Evolutionary conservation across 2,888 invertebrate species (phyloP), one percentile per base, ranked within the genome.

Genomic region (Mythimna vitellina): DNA sequence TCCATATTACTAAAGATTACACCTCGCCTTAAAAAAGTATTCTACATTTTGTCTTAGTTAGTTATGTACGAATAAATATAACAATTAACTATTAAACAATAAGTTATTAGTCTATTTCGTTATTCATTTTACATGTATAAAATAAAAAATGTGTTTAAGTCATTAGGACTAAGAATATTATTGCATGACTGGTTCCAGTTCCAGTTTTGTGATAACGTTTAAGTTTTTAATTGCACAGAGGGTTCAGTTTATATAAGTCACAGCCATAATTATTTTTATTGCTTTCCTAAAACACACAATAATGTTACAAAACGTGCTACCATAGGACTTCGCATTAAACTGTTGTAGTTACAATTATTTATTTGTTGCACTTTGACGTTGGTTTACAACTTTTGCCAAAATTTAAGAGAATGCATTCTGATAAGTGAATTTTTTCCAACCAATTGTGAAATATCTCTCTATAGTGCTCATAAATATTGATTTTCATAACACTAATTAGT

Each of bases 141-240:
- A 32, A 62, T 77, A 61, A 73, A 76, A 83, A 76, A 82, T 80
- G 72, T 81, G 67, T 74, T 78, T 14, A 38, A 56, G 49, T 14
- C 38, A 64, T n/a, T 25, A 54, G 56, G 17, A 29, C n/a, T 22
- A 9, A 51, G 32, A 1, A 49, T 12, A 53, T 35, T 66, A 32
- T 17, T 32, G 22, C 14, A 35, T 20, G 35, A 20, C 8, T 49
- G 12, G 38, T 42, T 42, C 9, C 1, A 65, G 51, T n/a, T 65
- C 20, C 57, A 38, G 65, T 25, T 22, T 49, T 9, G 14, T n/a
- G 20, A n/a, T 20, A 65, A 25, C n/a, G 20, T 42, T 38, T 51
- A 25, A 65, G 17, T 17, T 32, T 66, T 51, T 32, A 65, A 54
- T 53, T 67, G 46, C 54, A 46, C 42, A 53, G 20, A 12, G n/a